phyloP scores from a whole-genome alignment of 2,113 vertebrate genomes.

The Glaucidium brasilianum region DNA sequence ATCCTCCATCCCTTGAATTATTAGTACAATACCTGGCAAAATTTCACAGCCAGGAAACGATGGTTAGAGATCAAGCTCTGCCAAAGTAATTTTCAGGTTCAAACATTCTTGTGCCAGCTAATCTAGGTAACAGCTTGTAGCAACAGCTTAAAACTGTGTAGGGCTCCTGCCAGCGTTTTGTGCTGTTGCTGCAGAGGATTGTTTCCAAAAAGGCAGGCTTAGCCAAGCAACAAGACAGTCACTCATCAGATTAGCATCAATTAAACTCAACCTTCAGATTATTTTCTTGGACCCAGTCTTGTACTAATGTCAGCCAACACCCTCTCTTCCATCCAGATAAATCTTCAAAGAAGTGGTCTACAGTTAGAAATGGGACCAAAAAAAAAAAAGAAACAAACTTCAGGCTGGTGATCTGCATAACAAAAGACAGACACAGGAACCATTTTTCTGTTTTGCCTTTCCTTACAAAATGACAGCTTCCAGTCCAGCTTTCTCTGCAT shows the following conservation, averaged over 20 bases:
- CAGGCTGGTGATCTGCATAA: background rate
- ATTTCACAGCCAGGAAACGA: background rate
- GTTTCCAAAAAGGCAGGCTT: background rate
- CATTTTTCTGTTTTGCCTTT: background rate
- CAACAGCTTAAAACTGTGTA: background rate
- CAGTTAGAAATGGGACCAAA: background rate
- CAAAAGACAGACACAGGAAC: background rate
- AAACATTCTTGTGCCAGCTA: background rate
- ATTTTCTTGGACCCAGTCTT: background rate
- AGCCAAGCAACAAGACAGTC: background rate
- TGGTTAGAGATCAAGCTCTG: background rate
- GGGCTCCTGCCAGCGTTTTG: background rate
- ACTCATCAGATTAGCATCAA: background rate
- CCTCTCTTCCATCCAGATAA: background rate
- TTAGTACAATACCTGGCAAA: background rate
- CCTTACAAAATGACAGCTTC: background rate
- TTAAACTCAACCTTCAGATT: background rate
- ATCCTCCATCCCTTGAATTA: background rate
- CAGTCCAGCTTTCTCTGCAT: background rate
- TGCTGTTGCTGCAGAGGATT: background rate
- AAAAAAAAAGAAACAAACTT: background rate
- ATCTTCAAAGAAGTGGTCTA: background rate
- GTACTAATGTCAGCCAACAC: background rate
- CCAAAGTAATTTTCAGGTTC: slow-evolving; percentile 14
- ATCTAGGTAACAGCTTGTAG: slow-evolving; percentile 34